Base-by-base conservation (phyloP, 2,888 invertebrate genomes). In the Agrilus cyanescens region DNA sequence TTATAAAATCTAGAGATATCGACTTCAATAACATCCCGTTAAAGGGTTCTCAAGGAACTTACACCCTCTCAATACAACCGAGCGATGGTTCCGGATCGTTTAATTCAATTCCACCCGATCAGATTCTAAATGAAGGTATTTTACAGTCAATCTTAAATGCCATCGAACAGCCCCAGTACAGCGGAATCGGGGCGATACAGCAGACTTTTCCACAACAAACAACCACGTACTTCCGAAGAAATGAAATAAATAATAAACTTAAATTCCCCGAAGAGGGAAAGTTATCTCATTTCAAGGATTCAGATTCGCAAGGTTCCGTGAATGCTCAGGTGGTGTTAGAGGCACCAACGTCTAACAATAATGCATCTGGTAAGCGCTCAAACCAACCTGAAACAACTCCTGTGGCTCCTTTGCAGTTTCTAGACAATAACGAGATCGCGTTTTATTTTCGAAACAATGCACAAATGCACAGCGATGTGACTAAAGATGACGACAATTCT, bases 61-160 rank as follows among this genome's bases (percentile, higher is more conserved):
- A 85, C 57, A 80, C 82, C 1, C 65, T 88, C 12, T 85, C 88
- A 60, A 85, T 86, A 38, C 85, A 85, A 56, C 71, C 82, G 0
- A 78, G 82, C 1, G 75, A 79, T 50, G 74, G 73, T 10, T 59
- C 66, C 56, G 55, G 62, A 1, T 70, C 60, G 50, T 57, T 4
- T 14, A 45, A 47, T 10, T 58, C 59, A 35, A 72, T 57, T 15
- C 77, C 84, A 39, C 87, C 88, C 53, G 82, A 82, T 12, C 83
- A 86, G 60, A 72, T 88, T 0, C 63, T 88, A 1, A 85, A 85
- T 0, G 81, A 86, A 57, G 86, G 83, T 2, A 68, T 89, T 0
- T 62, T 88, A 2, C 85, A 87, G 58, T 84, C 86, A 40, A 86
- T 89, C 43, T 62, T 89, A 2, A 78, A 83, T 46, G 88, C 87